Evolutionary conservation across 2,888 invertebrate species (phyloP).

Genomic region (Heterodera filipjevi): DNA sequence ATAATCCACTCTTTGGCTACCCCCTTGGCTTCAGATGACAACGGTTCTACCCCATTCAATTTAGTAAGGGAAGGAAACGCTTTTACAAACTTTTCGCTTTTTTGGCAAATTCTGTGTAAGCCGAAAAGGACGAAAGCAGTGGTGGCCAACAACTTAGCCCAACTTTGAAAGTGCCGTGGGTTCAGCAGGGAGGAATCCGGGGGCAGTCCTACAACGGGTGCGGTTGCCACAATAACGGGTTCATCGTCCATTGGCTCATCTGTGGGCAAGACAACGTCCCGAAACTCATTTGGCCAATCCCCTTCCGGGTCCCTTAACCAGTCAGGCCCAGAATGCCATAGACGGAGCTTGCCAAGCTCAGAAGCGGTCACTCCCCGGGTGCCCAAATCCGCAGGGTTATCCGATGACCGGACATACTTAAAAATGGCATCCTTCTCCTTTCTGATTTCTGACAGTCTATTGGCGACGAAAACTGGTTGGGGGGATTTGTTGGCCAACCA

Average conservation of each 20-base stretch:
- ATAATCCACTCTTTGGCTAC: background rate
- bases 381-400: conserved; percentile 29
- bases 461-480: background rate
- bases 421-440: background rate
- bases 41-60: background rate
- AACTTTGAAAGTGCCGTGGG: background rate
- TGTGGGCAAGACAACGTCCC: background rate
- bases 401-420: background rate
- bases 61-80: background rate
- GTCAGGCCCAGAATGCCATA: conserved; percentile 29
- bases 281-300: conserved; percentile 5
- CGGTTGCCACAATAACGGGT: background rate
- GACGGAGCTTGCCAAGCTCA: background rate
- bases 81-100: background rate
- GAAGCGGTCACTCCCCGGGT: background rate
- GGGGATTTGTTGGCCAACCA: background rate
- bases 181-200: background rate
- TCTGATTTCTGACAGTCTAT: background rate
- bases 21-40: background rate
- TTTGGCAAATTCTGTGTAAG: background rate
- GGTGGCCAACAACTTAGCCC: background rate
- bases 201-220: background rate
- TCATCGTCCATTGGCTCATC: background rate
- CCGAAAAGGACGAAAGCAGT: background rate
- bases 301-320: background rate